Conservation (phyloP, 2,888 invertebrate species). For the Polietes domitor region DNA sequence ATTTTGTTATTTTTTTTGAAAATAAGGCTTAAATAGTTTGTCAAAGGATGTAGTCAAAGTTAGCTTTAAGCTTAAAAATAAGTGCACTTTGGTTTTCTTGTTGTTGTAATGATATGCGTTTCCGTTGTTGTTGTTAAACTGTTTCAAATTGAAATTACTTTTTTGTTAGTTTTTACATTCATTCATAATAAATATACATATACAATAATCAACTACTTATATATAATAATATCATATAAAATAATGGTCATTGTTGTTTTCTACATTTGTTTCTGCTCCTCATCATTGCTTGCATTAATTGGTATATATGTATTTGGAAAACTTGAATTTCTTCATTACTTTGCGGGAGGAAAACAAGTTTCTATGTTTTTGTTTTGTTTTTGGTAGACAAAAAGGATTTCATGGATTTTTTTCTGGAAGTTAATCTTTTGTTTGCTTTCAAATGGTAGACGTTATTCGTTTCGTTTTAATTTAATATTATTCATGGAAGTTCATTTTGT, state of each 20-base stretch:
- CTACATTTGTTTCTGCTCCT: background rate
- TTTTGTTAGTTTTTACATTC: background rate
- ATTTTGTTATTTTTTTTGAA: conserved; percentile 40
- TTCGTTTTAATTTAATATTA: background rate
- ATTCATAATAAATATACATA: conserved; percentile 18
- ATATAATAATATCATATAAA: conserved; percentile 34
- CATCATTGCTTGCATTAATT: conserved; percentile 9
- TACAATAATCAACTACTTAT: conserved; percentile 42
- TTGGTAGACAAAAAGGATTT: conserved; percentile 25
- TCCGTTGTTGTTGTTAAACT: background rate
- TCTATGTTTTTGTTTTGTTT: conserved; percentile 29
- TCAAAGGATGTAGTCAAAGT: background rate
- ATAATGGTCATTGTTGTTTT: conserved; percentile 62
- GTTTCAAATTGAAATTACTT: background rate
- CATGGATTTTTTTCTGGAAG: background rate
- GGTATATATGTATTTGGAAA: conserved; percentile 54
- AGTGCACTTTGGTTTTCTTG: conserved; percentile 50
- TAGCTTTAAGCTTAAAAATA: conserved; percentile 65
- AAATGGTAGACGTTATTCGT: conserved; percentile 53
- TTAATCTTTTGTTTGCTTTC: background rate
- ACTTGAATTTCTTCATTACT: conserved; percentile 44
- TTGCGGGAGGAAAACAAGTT: conserved; percentile 46
- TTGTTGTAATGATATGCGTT: background rate
- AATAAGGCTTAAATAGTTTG: conserved; percentile 38
- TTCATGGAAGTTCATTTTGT: conserved; percentile 18